These are phyloP conservation scores for Diaprepes abbreviatus DNA, from an alignment of 2,888 invertebrate species.

Conservation along the genomic window DNA sequence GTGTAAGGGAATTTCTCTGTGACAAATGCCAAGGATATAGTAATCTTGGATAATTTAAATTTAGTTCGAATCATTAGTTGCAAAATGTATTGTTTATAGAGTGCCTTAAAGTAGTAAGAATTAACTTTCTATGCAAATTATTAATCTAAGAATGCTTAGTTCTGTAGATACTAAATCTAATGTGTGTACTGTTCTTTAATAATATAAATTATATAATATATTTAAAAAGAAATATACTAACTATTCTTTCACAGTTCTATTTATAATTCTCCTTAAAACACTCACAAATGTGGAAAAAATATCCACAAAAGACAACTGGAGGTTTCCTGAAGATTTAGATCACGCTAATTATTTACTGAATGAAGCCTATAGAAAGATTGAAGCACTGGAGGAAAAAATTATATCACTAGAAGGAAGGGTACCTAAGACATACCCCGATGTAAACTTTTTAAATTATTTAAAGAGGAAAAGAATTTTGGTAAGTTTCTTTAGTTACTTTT, in stretches of 20 bases:
- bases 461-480: constrained; percentile 93
- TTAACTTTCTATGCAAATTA: too few relatives aligned
- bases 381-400: constrained; percentile 80
- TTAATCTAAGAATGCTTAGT: too few relatives aligned
- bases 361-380: constrained; percentile 76
- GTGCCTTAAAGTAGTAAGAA: too few relatives aligned
- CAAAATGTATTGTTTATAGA: too few relatives aligned
- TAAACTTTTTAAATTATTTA: constrained; percentile 92
- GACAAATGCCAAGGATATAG: too few relatives aligned
- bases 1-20: too few relatives aligned
- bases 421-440: constrained; percentile 89
- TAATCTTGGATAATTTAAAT: too few relatives aligned
- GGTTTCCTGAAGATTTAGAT: constrained; percentile 56
- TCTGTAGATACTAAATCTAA: too few relatives aligned
- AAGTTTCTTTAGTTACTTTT: constrained; percentile 48
- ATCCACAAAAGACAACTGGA: constrained; percentile 28
- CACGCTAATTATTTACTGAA: constrained; percentile 64
- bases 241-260: constrained; percentile 35
- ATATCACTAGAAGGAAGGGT: constrained; percentile 79
- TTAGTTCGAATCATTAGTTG: too few relatives aligned
- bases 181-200: too few relatives aligned
- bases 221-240: too few relatives aligned
- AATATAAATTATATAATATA: too few relatives aligned
- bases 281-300: constrained; percentile 1
- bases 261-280: constrained; percentile 38